Evolutionary conservation across 2,888 invertebrate species (phyloP).

Genomic region (Cephonodes hylas): DNA sequence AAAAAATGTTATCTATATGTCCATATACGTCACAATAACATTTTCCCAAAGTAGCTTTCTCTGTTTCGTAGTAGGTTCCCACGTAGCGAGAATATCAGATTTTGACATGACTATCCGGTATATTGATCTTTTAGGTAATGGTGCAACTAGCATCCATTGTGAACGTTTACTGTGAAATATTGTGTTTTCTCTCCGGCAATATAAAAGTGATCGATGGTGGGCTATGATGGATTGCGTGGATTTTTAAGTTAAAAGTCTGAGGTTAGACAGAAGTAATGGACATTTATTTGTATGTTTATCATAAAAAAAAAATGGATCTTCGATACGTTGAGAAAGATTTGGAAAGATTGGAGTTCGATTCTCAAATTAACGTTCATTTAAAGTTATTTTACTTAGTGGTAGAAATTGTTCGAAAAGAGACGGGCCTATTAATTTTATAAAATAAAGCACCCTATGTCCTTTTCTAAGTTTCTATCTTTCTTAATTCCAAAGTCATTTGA

Average conservation of each 20-base stretch:
- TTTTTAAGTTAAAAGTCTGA: neutral
- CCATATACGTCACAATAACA: neutral
- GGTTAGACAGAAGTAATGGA: too few species aligned
- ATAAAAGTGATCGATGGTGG: neutral
- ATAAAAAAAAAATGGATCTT: too few species aligned
- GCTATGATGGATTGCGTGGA: neutral
- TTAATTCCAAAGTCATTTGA: too few species aligned
- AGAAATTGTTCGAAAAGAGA: too few species aligned
- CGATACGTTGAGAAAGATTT: too few species aligned
- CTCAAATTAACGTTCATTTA: neutral
- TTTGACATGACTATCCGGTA: slow-evolving; percentile 41
- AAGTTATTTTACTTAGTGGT: neutral
- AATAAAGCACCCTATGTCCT: too few species aligned
- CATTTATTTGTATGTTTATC: too few species aligned
- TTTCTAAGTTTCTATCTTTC: too few species aligned
- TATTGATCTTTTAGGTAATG: slow-evolving; percentile 18
- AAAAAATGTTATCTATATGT: neutral
- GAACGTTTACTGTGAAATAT: neutral
- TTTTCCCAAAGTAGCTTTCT: neutral
- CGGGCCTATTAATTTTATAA: too few species aligned
- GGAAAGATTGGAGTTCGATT: too few species aligned
- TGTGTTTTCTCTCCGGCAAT: neutral
- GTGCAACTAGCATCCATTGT: neutral
- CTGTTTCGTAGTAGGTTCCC: slow-evolving; percentile 15
- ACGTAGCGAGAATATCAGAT: slow-evolving; percentile 28